Percentiles rank a stretch among this genome's conserved stretches.
Conservation (phyloP, 2,113 vertebrate genomes). For the Scalopus aquaticus region DNA sequence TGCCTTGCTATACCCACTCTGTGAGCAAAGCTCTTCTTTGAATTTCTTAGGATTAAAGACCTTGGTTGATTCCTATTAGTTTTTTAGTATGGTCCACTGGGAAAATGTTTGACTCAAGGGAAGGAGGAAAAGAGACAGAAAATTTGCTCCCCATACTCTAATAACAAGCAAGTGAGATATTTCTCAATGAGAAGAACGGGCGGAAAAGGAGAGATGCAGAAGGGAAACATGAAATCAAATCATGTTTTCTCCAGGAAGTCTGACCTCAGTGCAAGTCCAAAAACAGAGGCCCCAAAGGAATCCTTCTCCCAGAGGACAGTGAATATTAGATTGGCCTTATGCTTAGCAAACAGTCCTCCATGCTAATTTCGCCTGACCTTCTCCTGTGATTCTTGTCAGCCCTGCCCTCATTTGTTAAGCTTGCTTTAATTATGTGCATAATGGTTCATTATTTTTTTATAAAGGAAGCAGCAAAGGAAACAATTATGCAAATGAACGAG, state of each 20-base stretch:
- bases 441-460: constrained; percentile 76
- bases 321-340: constrained; percentile 16
- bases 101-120: not conserved
- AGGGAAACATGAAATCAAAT: not conserved
- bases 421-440: constrained; percentile 71
- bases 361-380: constrained; percentile 70
- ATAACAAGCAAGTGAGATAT: not conserved
- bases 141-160: not conserved
- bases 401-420: not conserved
- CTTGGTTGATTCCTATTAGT: not conserved
- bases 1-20: not conserved
- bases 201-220: not conserved
- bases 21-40: not conserved
- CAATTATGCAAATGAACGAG: constrained; percentile 70
- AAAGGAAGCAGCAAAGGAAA: constrained; percentile 75
- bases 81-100: not conserved
- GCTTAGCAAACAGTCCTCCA: constrained; percentile 12
- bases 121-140: not conserved
- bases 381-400: constrained; percentile 58
- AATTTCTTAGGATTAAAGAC: constrained; percentile 16
- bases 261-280: not conserved
- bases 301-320: not conserved
- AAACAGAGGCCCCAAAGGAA: not conserved
- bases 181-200: not conserved
- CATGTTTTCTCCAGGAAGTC: not conserved